Evolutionary conservation across 2,888 invertebrate species (phyloP).

Genomic region (Orthosia gracilis): DNA sequence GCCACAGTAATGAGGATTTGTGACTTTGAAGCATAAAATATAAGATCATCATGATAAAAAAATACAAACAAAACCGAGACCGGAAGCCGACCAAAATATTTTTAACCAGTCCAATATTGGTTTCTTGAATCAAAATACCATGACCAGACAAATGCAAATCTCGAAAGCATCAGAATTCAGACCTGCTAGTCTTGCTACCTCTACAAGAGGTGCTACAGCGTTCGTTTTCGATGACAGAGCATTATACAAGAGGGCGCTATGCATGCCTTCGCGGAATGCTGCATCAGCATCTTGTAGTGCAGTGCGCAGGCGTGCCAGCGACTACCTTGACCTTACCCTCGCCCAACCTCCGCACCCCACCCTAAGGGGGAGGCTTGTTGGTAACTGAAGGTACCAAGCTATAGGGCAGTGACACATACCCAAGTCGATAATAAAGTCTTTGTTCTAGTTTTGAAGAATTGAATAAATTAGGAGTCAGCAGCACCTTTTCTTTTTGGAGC

Average conservation of each 20-base stretch:
- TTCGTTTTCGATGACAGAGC: constrained; percentile 46
- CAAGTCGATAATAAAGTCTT: constrained; percentile 58
- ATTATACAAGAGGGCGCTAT: constrained; percentile 50
- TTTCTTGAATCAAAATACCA: constrained; percentile 17
- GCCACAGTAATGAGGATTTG: constrained; percentile 13
- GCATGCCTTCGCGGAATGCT: constrained; percentile 59
- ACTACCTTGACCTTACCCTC: constrained; percentile 87
- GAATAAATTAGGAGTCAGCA: constrained; percentile 14
- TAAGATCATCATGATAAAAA: constrained; percentile 1
- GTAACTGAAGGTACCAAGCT: constrained; percentile 50
- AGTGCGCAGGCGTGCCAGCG: constrained; percentile 78
- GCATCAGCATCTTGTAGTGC: constrained; percentile 75
- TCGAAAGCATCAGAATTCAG: constrained; percentile 19
- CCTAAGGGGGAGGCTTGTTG: constrained; percentile 50
- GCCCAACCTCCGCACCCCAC: constrained; percentile 63
- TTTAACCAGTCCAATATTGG: not conserved
- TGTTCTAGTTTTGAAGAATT: constrained; percentile 57
- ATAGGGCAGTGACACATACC: constrained; percentile 57
- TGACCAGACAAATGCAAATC: constrained; percentile 12
- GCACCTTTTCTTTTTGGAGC: not conserved
- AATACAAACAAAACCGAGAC: not conserved
- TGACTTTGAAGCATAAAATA: not conserved
- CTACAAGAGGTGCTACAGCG: constrained; percentile 25
- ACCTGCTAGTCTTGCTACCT: constrained; percentile 13
- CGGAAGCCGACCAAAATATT: not conserved